Base-by-base conservation (phyloP, 92 coral and sea anemone genomes). In the Chrysogorgia sp. region DNA sequence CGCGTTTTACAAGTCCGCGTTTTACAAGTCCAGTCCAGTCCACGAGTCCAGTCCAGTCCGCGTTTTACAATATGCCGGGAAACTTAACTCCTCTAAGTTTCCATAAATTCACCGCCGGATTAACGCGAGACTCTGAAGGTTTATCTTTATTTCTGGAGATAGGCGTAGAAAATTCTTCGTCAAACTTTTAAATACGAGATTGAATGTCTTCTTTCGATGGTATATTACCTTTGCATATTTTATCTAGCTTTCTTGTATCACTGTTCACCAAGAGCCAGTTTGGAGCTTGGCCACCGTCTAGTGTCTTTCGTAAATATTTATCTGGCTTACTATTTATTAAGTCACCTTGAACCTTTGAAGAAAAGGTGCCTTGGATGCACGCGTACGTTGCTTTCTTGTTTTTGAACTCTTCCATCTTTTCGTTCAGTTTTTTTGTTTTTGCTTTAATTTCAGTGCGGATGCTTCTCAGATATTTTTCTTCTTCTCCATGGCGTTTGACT, bases 201-300 rank as follows among this genome's bases (percentile, higher is more conserved):
- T 37, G 43, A 37, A 37, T 37, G 43, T 37, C 6, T 37, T 37
- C 43, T 37, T 37, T 37, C 5, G 43, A 37, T 37, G 6, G 5
- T 5, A 37, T 12, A 12, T 5, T 37, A 37, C 12, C 12, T 37
- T 37, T 4, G 43, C 82, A 74, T 30, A 50, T 43, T 66, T 40
- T 76, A 40, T 63, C 76, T 21, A 84, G 83, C 57, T 84, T 77
- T 68, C 83, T 58, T 10, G 58, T 40, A 45, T 84, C 80, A 10
- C 72, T 34, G 50, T 77, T 84, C 21, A 84, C 66, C 1, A 47
- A 68, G 26, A 84, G 57, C 88, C 88, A 84, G 72, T 84, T 78
- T 7, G 80, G 83, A 10, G 77, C 75, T 24, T n/a, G 43, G 32
- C 23, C 77, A 7, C 84, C 68, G 25, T 75, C 71, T 17, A 55